phyloP scores from a whole-genome alignment of 2,888 invertebrate genomes.

The Corbicula japonica region DNA sequence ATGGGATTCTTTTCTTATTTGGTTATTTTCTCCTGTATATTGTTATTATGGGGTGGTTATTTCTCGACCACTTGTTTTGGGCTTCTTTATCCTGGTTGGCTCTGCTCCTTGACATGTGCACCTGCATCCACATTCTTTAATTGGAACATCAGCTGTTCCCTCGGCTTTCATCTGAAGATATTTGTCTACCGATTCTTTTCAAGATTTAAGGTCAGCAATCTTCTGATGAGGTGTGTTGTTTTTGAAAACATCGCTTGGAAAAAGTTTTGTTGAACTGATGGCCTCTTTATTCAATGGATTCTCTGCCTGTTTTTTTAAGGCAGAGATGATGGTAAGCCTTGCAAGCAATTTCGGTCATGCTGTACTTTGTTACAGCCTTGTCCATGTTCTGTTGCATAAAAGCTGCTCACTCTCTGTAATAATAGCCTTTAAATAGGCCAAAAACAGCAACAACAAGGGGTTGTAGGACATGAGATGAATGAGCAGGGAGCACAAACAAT shows the following conservation, averaged over 20 bases:
- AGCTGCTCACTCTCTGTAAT: background rate
- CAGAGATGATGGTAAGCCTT: constrained; percentile 13
- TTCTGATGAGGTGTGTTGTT: background rate
- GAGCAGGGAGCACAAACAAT: constrained; percentile 18
- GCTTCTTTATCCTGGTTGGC: too few species aligned
- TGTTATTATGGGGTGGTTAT: background rate
- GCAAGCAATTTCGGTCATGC: constrained; percentile 11
- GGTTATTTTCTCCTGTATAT: background rate
- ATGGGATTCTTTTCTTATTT: too few species aligned
- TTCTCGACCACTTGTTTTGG: background rate
- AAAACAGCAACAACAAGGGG: constrained; percentile 14
- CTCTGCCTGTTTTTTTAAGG: too few species aligned
- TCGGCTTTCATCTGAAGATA: constrained; percentile 1
- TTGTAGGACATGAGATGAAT: constrained; percentile 25
- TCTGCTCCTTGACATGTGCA: too few species aligned
- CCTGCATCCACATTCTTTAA: background rate
- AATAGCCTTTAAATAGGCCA: constrained; percentile 17
- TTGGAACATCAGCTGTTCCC: background rate
- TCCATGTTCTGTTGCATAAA: constrained; percentile 1
- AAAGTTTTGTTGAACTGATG: background rate
- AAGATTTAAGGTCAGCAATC: background rate
- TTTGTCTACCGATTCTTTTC: constrained; percentile 8
- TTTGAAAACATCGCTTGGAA: constrained; percentile 5
- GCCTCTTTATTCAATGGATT: background rate
- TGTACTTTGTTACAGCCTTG: background rate